These are phyloP conservation scores for Spondyliosoma cantharus DNA, from an alignment of 2,797 vertebrate species.

Conservation along the genomic window DNA sequence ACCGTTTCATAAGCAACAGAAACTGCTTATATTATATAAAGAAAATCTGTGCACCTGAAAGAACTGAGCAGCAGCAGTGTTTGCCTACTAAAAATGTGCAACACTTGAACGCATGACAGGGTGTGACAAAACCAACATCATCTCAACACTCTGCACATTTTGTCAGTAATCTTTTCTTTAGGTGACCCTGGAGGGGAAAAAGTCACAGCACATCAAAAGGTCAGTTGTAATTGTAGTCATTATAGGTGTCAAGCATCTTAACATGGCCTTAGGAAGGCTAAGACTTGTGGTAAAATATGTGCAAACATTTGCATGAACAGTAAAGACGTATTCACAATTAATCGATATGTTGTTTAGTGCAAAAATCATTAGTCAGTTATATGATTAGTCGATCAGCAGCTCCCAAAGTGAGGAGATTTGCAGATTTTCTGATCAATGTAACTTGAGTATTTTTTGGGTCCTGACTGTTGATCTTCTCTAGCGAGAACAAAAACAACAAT, in stretches of 20 bases:
- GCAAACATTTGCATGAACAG: not conserved
- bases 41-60: not conserved
- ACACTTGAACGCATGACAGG: not conserved
- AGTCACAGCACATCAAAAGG: not conserved
- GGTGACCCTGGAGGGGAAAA: not conserved
- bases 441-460: not conserved
- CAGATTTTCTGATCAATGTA: not conserved
- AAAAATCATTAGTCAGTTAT: not conserved
- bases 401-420: not conserved
- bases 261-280: not conserved
- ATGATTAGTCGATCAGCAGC: not conserved
- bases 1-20: slow-evolving; percentile 21
- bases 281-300: not conserved
- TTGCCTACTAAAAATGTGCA: slow-evolving; percentile 4
- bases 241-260: not conserved
- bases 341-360: not conserved
- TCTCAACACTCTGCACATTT: not conserved
- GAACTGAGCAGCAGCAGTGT: not conserved
- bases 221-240: not conserved
- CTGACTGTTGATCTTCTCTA: not conserved
- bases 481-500: not conserved
- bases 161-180: not conserved
- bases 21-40: slow-evolving; percentile 16
- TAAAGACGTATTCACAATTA: not conserved
- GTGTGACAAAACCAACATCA: not conserved